Base-by-base conservation (phyloP, 2,113 vertebrate species). In the Calyptommatus sinebrachiatus region DNA sequence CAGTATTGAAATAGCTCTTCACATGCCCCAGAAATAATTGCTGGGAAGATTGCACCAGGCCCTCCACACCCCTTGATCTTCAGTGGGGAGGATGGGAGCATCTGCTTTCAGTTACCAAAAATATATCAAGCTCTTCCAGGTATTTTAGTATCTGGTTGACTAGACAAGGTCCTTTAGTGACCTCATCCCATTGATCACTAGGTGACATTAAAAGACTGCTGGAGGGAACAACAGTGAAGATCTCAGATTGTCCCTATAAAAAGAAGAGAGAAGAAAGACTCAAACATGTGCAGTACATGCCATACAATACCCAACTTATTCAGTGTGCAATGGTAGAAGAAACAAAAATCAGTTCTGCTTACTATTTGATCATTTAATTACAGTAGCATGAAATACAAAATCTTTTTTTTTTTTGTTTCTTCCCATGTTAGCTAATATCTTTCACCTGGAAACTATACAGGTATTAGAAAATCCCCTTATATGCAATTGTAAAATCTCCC, bases 121-220 rank as follows among this genome's bases (percentile, higher is more conserved):
- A 69, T 28, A 3, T 41, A 41, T 46, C n/a, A n/a, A 81, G 35
- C 8, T 62, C 26, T 5, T 75, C 57, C 45, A 70, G 48, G 45
- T 76, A 69, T 24, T 28, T 20, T 2, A 84, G 67, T 57, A 80
- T n/a, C 60, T 80, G 72, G 46, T 84, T 57, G 69, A 67, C 53
- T 53, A 84, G 46, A 61, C 48, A 73, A 21, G 73, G 26, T 57
- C 73, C 78, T 50, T 80, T 69, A 28, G 48, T 75, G 18, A 84
- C 20, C 22, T 84, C 72, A 5, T 84, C 46, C 77, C 81, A 82
- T 26, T 50, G n/a, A 41, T 45, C 31, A 41, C 60, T 69, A 24
- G 20, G 31, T 26, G 75, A 69, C 69, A 41, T 41, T 41, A 77
- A 61, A 45, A 70, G 53, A 69, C 60, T 67, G 53, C 61, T 76